Evolutionary conservation across 1,140 invertebrate species (phyloP).

Genomic region (Patella vulgata): DNA sequence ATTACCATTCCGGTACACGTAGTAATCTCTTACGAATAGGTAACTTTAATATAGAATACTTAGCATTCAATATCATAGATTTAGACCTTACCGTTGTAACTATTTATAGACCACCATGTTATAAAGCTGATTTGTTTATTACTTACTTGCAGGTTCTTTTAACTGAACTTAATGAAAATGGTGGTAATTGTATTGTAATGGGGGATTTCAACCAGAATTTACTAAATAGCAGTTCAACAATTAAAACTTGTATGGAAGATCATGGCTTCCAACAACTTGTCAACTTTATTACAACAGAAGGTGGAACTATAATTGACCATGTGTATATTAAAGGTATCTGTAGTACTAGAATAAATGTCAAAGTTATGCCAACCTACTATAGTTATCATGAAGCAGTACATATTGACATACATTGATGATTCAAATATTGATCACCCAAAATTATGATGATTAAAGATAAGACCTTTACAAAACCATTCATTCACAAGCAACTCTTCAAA

Average conservation of each 20-base stretch:
- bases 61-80: not conserved
- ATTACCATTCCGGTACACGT: not conserved
- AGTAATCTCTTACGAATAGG: not conserved
- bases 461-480: too few species aligned
- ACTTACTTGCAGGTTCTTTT: not conserved
- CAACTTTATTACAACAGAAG: constrained; percentile 2
- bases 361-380: constrained; percentile 18
- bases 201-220: constrained; percentile 29
- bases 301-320: constrained; percentile 12
- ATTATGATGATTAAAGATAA: too few species aligned
- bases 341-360: not conserved
- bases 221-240: not conserved
- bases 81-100: not conserved
- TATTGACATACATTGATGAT: too few species aligned
- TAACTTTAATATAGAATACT: constrained; percentile 1
- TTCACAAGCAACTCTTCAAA: too few species aligned
- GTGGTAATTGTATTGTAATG: not conserved
- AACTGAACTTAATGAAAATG: not conserved
- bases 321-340: constrained; percentile 6
- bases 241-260: constrained; percentile 1
- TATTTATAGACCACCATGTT: constrained; percentile 21
- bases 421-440: too few species aligned
- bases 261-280: constrained; percentile 18
- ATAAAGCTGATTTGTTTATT: constrained; percentile 4
- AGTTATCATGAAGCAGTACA: constrained; percentile 23